Percentiles rank a stretch among this genome's conserved stretches.
Conservation (phyloP, 2,888 invertebrate genomes). For the Tipula helvola region DNA sequence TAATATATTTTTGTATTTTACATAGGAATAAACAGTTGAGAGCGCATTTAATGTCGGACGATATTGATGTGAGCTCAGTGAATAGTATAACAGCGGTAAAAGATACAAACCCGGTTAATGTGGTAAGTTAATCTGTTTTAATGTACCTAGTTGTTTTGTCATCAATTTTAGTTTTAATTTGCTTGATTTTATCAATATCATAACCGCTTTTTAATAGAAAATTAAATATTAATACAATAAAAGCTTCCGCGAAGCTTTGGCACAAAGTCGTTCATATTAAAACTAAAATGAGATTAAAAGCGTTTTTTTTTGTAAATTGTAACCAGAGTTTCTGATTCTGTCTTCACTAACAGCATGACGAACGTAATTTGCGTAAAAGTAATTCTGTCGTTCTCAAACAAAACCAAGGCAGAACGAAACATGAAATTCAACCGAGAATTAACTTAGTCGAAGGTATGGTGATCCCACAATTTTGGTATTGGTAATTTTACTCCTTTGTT, state of each 20-base stretch:
- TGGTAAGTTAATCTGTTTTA: conserved; percentile 23
- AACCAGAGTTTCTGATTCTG: conserved; percentile 18
- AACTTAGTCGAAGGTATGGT: conserved; percentile 12
- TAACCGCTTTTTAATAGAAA: neutral
- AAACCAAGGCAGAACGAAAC: neutral
- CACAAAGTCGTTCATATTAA: neutral
- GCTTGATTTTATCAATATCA: neutral
- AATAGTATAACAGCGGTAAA: conserved; percentile 27
- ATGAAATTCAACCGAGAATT: conserved; percentile 13
- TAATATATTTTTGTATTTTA: conserved; percentile 11
- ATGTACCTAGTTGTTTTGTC: neutral
- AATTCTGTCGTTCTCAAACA: neutral
- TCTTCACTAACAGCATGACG: conserved; percentile 19
- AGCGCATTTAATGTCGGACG: conserved; percentile 59
- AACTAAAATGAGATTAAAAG: neutral
- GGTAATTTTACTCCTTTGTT: neutral
- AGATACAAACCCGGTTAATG: conserved; percentile 31
- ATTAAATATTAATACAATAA: neutral
- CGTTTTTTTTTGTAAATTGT: neutral
- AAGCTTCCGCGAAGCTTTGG: neutral
- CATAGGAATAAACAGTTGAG: conserved; percentile 60
- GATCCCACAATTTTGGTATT: neutral
- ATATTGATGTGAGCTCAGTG: conserved; percentile 41
- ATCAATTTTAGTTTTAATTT: conserved; percentile 9
- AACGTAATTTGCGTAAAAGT: neutral